phyloP scores from a whole-genome alignment of 2,888 invertebrate genomes.

The Carcina quercana region DNA sequence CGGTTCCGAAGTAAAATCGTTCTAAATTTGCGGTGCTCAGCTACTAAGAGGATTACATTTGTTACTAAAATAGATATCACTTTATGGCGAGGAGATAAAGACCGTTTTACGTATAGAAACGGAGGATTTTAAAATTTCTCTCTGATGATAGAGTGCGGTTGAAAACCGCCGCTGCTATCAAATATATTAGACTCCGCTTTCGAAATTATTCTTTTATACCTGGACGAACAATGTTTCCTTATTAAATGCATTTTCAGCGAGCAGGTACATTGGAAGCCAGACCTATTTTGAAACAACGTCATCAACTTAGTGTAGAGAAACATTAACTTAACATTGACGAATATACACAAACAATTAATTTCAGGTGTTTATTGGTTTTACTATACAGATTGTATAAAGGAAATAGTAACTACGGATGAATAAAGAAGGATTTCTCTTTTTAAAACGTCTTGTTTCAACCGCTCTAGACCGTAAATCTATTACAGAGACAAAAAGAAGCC shows the following conservation, averaged over 20 bases:
- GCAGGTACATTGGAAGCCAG: too few species aligned
- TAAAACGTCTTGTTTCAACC: conserved; percentile 21
- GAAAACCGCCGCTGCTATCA: conserved; percentile 11
- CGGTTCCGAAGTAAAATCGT: conserved; percentile 4
- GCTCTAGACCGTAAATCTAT: conserved; percentile 18
- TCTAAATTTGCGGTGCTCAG: conserved; percentile 8
- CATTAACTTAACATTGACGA: too few species aligned
- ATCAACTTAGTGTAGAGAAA: too few species aligned
- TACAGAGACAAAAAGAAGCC: conserved; percentile 7
- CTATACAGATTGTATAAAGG: too few species aligned
- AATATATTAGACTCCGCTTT: conserved; percentile 12
- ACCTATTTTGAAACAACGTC: too few species aligned
- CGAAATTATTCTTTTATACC: not conserved
- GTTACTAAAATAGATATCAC: conserved; percentile 7
- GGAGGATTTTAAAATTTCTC: conserved; percentile 16
- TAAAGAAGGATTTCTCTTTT: not conserved
- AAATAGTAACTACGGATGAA: too few species aligned
- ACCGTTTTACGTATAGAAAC: conserved; percentile 5
- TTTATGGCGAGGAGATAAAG: conserved; percentile 7
- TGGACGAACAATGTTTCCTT: conserved; percentile 5
- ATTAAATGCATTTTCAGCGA: too few species aligned
- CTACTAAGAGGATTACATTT: conserved; percentile 10
- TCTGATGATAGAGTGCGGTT: conserved; percentile 8
- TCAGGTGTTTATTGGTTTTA: too few species aligned
- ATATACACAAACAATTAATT: too few species aligned